These are phyloP conservation scores for Microcebus ravelobensis DNA, from an alignment of 2,113 vertebrate species.

Conservation along the genomic window DNA sequence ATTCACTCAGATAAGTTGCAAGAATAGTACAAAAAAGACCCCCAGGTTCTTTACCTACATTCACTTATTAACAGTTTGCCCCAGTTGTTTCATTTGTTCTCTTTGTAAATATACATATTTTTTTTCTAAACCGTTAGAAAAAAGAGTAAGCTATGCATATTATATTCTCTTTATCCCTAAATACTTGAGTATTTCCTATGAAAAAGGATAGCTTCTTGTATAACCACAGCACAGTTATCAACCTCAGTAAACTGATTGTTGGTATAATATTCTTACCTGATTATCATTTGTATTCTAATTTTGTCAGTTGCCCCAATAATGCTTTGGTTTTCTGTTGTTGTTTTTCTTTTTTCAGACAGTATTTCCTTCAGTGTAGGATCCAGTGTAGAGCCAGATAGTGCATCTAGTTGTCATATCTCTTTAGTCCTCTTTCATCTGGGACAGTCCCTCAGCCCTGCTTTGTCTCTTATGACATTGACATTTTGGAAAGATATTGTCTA, in stretches of 20 bases:
- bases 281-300: background rate
- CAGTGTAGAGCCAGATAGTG: fast-evolving
- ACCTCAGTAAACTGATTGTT: background rate
- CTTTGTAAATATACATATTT: background rate
- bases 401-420: background rate
- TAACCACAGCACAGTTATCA: background rate
- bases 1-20: background rate
- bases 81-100: background rate
- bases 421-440: background rate
- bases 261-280: background rate
- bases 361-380: background rate
- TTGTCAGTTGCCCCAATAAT: background rate
- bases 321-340: background rate
- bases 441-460: background rate
- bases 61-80: background rate
- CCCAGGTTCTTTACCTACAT: background rate
- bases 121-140: background rate
- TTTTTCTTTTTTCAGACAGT: background rate
- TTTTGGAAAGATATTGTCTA: background rate
- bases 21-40: background rate
- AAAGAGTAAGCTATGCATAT: background rate
- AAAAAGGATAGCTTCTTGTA: background rate
- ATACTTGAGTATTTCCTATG: background rate
- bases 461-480: background rate
- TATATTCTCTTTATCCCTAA: background rate